phyloP scores from a whole-genome alignment of 2,888 invertebrate genomes.

The Colostygia pectinataria region DNA sequence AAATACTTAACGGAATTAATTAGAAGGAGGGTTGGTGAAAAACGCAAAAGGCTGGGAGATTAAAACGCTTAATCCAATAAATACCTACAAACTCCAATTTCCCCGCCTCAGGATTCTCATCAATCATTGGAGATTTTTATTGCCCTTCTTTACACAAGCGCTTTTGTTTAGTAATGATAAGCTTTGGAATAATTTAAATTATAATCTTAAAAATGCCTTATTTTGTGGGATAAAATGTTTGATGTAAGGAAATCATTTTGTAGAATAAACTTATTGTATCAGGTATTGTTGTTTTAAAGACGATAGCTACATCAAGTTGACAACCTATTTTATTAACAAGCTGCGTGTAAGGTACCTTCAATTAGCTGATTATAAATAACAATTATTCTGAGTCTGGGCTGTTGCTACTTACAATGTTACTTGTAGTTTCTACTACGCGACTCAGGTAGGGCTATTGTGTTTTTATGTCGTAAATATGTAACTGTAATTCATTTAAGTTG shows the following conservation, averaged over 20 bases:
- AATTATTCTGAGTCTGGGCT: no score
- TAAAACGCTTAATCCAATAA: constrained; percentile 64
- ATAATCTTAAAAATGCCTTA: constrained; percentile 7
- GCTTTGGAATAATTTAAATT: constrained; percentile 6
- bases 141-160: constrained; percentile 31
- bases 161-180: constrained; percentile 27
- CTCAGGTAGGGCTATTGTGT: no score
- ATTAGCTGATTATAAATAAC: no score
- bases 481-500: no score
- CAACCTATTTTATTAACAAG: no score
- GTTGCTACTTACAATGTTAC: no score
- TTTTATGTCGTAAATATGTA: no score
- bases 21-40: constrained; percentile 48
- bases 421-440: no score
- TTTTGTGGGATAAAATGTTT: constrained; percentile 1
- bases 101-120: constrained; percentile 48
- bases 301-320: no score
- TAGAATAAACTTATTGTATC: no score
- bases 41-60: constrained; percentile 55
- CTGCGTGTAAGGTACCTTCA: no score
- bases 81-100: constrained; percentile 56
- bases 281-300: no score
- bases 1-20: constrained; percentile 62
- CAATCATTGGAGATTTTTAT: constrained; percentile 63
- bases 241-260: background rate